Evolutionary conservation across 1,140 invertebrate species (phyloP).

Genomic region (Achatina immaculata): DNA sequence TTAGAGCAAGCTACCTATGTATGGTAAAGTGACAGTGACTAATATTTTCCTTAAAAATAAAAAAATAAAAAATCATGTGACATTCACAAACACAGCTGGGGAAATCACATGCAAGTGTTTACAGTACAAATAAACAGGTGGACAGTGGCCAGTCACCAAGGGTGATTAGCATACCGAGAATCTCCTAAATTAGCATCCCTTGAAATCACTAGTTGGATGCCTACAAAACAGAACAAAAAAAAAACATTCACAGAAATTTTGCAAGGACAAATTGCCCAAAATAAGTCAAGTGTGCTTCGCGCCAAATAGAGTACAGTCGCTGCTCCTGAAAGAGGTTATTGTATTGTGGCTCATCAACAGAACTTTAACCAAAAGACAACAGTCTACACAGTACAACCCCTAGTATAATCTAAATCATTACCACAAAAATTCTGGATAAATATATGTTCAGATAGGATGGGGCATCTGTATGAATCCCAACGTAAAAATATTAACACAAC

Average conservation of each 20-base stretch:
- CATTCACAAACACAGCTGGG: too few relatives aligned
- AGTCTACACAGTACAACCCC: too few relatives aligned
- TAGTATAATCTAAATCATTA: too few relatives aligned
- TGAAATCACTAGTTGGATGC: conserved; percentile 33
- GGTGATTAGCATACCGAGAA: conserved; percentile 33
- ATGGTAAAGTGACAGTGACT: too few relatives aligned
- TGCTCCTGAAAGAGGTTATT: neutral
- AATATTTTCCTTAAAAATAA: too few relatives aligned
- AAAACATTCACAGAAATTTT: neutral
- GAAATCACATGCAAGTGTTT: conserved; percentile 19
- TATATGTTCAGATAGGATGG: too few relatives aligned
- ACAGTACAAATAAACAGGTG: conserved; percentile 8
- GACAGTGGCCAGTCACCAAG: conserved; percentile 17
- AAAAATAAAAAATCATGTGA: too few relatives aligned
- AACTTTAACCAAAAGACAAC: too few relatives aligned
- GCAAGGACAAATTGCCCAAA: neutral
- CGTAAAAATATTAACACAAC: too few relatives aligned
- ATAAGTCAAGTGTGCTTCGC: neutral
- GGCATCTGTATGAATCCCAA: too few relatives aligned
- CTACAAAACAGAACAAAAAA: conserved; percentile 12
- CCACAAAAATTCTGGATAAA: too few relatives aligned
- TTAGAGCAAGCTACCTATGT: too few relatives aligned
- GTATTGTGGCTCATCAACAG: neutral
- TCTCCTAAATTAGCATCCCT: conserved; percentile 16
- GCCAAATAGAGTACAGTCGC: neutral